Evolutionary conservation across 2,113 vertebrate species (phyloP), one percentile per base, ranked within the genome.

Genomic region (Burhinus oedicnemus): DNA sequence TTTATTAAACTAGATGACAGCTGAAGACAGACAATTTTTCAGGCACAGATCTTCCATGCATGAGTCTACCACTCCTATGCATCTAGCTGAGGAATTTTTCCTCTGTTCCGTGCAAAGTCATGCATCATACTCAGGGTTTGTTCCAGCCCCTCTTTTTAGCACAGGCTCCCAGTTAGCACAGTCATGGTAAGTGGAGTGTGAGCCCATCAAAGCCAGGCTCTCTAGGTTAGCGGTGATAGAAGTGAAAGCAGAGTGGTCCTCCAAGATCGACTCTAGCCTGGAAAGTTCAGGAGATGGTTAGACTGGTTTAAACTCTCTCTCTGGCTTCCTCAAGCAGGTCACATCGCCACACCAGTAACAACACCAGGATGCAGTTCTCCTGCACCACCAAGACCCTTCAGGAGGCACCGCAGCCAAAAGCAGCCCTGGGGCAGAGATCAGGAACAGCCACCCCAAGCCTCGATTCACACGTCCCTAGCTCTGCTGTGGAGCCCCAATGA

Each of bases 21-120:
- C 84, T 96, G 96, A 76, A 91, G 90, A 69, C 95, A 90, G 84
- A n/a, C 57, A 22, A 12, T 87, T 90, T 93, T 87, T 65, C 91
- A 94, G 78, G 70, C 91, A 54, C 57, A 79, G 57, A 29, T 52
- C 74, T 55, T 75, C 87, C 64, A 12, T 34, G 34, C 40, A 3
- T 3, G 44, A 8, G 23, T 19, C 40, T 76, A 57, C 75, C 34
- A 11, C 57, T 36, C 57, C 87, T 79, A 2, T 32, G 29, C 14
- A 15, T 44, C 20, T 34, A 3, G 68, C 70, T 54, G 69, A 45
- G 81, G 45, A 18, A 8, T 89, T 74, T 40, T 74, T 26, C 60
- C 49, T 66, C 89, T 23, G 36, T 15, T 57, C 44, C 42, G 11
- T 44, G 45, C 15, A 58, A 38, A 51, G 38, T n/a, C 78, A 38